A percentile compares a stretch with the other conserved stretches of the same genome.
These are phyloP conservation scores for Catocala fraxini DNA, from an alignment of 2,888 invertebrate species.

Conservation along the genomic window DNA sequence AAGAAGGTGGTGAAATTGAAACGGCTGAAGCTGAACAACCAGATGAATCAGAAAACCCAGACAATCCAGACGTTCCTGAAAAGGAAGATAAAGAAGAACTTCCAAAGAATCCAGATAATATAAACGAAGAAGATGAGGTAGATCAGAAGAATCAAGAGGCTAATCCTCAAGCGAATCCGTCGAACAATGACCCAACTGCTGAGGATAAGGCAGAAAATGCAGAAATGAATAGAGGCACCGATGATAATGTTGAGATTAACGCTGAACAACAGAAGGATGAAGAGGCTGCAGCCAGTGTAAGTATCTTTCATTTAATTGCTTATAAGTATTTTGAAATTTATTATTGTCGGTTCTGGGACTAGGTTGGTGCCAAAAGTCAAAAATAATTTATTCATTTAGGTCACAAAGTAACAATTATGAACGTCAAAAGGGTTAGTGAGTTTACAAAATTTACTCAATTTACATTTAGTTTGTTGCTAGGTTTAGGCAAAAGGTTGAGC, in stretches of 20 bases:
- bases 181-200: constrained; percentile 79
- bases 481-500: too few species aligned
- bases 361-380: too few species aligned
- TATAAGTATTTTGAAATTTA: too few species aligned
- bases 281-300: constrained; percentile 76
- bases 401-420: too few species aligned
- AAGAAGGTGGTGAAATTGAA: constrained; percentile 41
- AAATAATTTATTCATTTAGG: too few species aligned
- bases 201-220: constrained; percentile 85
- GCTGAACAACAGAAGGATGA: constrained; percentile 80
- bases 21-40: constrained; percentile 45
- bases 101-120: constrained; percentile 77
- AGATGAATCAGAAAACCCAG: constrained; percentile 64
- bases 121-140: constrained; percentile 75
- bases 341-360: too few species aligned
- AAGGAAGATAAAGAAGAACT: constrained; percentile 69
- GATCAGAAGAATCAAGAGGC: constrained; percentile 80
- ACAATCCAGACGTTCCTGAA: constrained; percentile 63
- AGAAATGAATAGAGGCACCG: constrained; percentile 76
- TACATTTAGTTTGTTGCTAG: too few species aligned
- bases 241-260: constrained; percentile 84
- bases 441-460: too few species aligned
- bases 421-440: too few species aligned
- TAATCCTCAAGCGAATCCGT: constrained; percentile 84
- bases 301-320: constrained; percentile 39